These are phyloP conservation scores for Phymastichus coffea DNA, from an alignment of 1,140 invertebrate genomes.

Conservation along the genomic window DNA sequence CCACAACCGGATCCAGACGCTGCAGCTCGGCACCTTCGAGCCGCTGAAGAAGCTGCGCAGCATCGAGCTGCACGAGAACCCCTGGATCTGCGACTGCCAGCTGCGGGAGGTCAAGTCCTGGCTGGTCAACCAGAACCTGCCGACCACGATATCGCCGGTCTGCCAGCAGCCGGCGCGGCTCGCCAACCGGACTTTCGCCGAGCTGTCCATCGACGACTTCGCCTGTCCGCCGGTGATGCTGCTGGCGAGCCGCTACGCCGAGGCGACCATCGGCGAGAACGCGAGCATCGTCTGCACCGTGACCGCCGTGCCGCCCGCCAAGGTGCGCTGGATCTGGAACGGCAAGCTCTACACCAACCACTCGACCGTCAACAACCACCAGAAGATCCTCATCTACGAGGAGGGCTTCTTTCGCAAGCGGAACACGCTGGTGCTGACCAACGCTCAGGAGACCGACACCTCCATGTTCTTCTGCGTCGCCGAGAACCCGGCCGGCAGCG, in stretches of 20 bases:
- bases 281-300: slow-evolving; percentile 80
- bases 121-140: slow-evolving; percentile 80
- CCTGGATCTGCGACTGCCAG: slow-evolving; percentile 88
- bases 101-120: slow-evolving; percentile 80
- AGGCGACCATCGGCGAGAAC: slow-evolving; percentile 78
- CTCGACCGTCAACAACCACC: slow-evolving; percentile 76
- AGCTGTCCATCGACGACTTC: slow-evolving; percentile 79
- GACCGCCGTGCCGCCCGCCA: slow-evolving; percentile 77
- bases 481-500: slow-evolving; percentile 86
- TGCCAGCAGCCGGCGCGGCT: slow-evolving; percentile 73
- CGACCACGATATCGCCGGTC: slow-evolving; percentile 72
- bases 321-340: slow-evolving; percentile 85
- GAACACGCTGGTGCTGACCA: slow-evolving; percentile 79
- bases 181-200: slow-evolving; percentile 69
- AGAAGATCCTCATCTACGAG: slow-evolving; percentile 78
- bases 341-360: slow-evolving; percentile 78
- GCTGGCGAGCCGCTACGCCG: slow-evolving; percentile 72
- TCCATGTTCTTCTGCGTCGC: slow-evolving; percentile 89
- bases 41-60: slow-evolving; percentile 73
- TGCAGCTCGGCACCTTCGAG: slow-evolving; percentile 72
- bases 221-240: slow-evolving; percentile 83
- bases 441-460: slow-evolving; percentile 83
- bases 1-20: slow-evolving; percentile 74
- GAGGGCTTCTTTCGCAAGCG: slow-evolving; percentile 68
- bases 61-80: slow-evolving; percentile 87